Evolutionary conservation across 2,797 vertebrate species (phyloP).

Genomic region (Sebastes nivosus): DNA sequence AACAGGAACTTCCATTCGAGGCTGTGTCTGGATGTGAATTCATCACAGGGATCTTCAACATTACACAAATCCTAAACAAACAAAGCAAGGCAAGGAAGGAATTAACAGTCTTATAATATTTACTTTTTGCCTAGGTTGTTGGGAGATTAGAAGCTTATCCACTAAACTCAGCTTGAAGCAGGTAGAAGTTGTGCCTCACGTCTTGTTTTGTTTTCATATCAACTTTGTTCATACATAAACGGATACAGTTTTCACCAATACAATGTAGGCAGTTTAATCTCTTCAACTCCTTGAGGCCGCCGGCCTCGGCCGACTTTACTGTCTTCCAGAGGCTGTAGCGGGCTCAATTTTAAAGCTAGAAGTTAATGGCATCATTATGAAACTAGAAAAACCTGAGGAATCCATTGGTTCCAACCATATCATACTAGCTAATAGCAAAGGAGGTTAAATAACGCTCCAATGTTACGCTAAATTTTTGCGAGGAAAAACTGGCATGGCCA

Average conservation of each 20-base stretch:
- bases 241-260: background rate
- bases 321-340: background rate
- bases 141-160: background rate
- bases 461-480: background rate
- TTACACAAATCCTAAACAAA: slow-evolving; percentile 86
- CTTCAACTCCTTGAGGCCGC: background rate
- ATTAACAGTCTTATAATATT: background rate
- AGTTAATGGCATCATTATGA: background rate
- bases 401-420: background rate
- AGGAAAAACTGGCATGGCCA: background rate
- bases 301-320: background rate
- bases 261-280: background rate
- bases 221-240: background rate
- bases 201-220: background rate
- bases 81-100: slow-evolving; percentile 3
- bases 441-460: background rate
- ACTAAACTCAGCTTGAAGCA: background rate
- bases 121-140: background rate
- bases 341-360: background rate
- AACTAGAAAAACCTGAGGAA: background rate
- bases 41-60: slow-evolving; percentile 84
- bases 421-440: background rate
- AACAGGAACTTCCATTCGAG: slow-evolving; percentile 89
- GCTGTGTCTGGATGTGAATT: slow-evolving; percentile 88
- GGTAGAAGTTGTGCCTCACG: background rate